Conservation (phyloP, 2,797 vertebrate genomes). For the Dendrocincla tyrannina region DNA sequence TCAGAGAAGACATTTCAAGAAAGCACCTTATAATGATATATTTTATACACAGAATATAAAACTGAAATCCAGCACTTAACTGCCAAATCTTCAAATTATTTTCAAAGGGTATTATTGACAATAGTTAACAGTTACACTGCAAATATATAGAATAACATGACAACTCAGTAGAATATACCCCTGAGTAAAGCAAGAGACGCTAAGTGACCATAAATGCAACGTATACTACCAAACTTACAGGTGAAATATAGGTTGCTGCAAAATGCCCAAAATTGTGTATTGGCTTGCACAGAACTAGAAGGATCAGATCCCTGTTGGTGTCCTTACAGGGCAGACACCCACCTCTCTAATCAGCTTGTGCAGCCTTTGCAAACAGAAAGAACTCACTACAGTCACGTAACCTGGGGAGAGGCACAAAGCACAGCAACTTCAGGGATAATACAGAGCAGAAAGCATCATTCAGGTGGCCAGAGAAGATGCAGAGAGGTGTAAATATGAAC, state of each 20-base stretch:
- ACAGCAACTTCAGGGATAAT: neutral
- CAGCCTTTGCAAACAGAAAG: neutral
- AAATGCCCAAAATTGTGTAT: neutral
- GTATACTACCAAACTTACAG: neutral
- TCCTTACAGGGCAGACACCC: neutral
- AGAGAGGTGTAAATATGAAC: neutral
- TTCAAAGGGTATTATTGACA: neutral
- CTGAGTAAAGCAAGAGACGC: neutral
- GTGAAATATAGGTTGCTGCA: slow-evolving; percentile 4
- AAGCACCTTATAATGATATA: neutral
- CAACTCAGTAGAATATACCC: neutral
- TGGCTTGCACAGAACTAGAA: neutral
- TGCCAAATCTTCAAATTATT: neutral
- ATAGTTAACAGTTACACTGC: neutral
- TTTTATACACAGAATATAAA: neutral
- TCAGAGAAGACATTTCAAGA: slow-evolving; percentile 8
- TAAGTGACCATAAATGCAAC: neutral
- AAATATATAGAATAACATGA: neutral
- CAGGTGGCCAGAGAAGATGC: neutral
- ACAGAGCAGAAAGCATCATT: neutral
- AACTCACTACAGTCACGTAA: neutral
- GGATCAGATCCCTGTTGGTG: neutral
- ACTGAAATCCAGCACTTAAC: neutral
- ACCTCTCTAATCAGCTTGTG: neutral
- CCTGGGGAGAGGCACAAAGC: neutral